Evolutionary conservation across 2,797 vertebrate genomes (phyloP).

Genomic region (Tragopan temminckii): DNA sequence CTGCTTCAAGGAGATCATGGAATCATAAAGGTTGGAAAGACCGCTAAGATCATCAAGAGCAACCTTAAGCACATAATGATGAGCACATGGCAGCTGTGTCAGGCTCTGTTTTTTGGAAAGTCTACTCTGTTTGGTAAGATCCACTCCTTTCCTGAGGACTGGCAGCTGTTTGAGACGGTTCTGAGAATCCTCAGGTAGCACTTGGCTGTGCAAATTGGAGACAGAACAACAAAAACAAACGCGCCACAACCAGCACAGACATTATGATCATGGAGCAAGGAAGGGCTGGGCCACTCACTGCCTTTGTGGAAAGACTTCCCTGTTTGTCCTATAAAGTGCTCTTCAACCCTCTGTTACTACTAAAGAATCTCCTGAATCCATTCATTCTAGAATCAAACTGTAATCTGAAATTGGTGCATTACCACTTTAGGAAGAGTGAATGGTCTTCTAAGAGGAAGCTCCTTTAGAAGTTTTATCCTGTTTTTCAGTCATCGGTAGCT

Average conservation of each 20-base stretch:
- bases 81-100: rapidly evolving
- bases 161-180: background rate
- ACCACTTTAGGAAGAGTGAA: background rate
- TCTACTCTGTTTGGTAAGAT: background rate
- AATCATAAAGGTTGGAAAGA: too few species aligned
- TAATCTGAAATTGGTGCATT: background rate
- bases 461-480: background rate
- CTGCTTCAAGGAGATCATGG: background rate
- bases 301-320: background rate
- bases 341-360: background rate
- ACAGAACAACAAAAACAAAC: background rate
- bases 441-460: background rate
- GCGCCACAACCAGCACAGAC: background rate
- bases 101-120: background rate
- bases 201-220: background rate
- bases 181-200: background rate
- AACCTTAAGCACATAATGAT: too few species aligned
- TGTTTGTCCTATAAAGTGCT: background rate
- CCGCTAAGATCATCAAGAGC: too few species aligned
- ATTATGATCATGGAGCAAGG: background rate
- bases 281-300: background rate
- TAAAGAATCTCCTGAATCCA: background rate
- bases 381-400: background rate
- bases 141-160: background rate
- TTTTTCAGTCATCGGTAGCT: background rate